A percentile compares a stretch with the other conserved stretches of the same genome.
Evolutionary conservation across 2,113 vertebrate genomes (phyloP).

Genomic region (Strix aluco): DNA sequence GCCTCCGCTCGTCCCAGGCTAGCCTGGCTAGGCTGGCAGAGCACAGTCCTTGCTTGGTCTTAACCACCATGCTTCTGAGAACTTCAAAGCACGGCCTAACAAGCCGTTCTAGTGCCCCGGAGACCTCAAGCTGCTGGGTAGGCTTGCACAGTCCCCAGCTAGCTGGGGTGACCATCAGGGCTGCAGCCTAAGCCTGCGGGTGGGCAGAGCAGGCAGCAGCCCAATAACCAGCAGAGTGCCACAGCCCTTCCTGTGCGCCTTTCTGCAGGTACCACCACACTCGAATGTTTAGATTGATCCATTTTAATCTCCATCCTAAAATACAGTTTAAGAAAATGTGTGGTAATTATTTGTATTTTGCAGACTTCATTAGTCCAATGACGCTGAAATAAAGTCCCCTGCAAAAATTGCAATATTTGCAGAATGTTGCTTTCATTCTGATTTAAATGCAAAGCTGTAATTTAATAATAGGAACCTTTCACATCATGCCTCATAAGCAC

Average conservation of each 20-base stretch:
- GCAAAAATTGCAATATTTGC: not conserved
- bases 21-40: not conserved
- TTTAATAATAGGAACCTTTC: not conserved
- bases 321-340: not conserved
- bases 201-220: not conserved
- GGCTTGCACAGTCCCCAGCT: not conserved
- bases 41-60: not conserved
- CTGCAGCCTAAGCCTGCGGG: not conserved
- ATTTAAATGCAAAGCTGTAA: not conserved
- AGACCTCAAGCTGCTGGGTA: not conserved
- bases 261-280: rapidly evolving
- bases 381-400: not conserved
- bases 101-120: not conserved
- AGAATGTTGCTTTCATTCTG: not conserved
- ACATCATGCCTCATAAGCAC: not conserved
- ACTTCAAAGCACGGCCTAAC: not conserved
- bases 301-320: not conserved
- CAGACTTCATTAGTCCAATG: not conserved
- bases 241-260: not conserved
- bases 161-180: not conserved
- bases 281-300: not conserved
- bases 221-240: rapidly evolving
- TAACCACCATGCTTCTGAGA: not conserved
- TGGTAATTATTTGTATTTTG: not conserved
- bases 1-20: not conserved